A percentile compares a stretch with the other conserved stretches of the same genome.
Conservation (phyloP, 2,113 vertebrate genomes). For the Pelodiscus sinensis region DNA sequence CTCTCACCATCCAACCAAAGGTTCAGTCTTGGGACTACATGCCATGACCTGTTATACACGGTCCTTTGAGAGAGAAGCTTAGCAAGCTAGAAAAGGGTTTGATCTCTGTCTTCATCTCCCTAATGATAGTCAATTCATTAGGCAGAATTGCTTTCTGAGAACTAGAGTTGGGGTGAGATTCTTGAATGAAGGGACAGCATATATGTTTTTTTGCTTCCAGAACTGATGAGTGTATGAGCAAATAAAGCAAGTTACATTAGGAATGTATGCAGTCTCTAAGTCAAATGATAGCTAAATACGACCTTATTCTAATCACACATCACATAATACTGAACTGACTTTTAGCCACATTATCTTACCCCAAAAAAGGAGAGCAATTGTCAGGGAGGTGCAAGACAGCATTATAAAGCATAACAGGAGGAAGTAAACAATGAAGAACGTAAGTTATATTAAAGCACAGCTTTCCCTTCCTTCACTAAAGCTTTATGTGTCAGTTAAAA, state of each 20-base stretch:
- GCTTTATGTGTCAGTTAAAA: not conserved
- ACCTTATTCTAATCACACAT: constrained; percentile 24
- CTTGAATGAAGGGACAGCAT: not conserved
- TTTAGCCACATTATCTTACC: constrained; percentile 19
- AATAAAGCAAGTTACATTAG: not conserved
- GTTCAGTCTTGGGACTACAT: not conserved
- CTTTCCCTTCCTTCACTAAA: not conserved
- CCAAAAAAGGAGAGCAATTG: not conserved
- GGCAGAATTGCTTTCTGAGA: not conserved
- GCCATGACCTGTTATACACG: not conserved
- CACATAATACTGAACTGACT: not conserved
- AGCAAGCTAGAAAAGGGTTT: not conserved
- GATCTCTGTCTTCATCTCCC: not conserved
- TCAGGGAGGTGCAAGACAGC: not conserved
- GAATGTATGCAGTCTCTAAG: not conserved
- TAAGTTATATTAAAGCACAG: not conserved
- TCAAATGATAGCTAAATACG: constrained; percentile 20
- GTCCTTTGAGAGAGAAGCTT: not conserved
- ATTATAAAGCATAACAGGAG: not conserved
- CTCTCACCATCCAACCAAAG: not conserved
- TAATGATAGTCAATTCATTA: not conserved
- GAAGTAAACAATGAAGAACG: not conserved
- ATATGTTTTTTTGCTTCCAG: not conserved
- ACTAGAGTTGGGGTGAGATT: fast-evolving
- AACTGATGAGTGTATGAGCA: not conserved